Evolutionary conservation across 2,888 invertebrate species (phyloP).

Genomic region (Cancer borealis): DNA sequence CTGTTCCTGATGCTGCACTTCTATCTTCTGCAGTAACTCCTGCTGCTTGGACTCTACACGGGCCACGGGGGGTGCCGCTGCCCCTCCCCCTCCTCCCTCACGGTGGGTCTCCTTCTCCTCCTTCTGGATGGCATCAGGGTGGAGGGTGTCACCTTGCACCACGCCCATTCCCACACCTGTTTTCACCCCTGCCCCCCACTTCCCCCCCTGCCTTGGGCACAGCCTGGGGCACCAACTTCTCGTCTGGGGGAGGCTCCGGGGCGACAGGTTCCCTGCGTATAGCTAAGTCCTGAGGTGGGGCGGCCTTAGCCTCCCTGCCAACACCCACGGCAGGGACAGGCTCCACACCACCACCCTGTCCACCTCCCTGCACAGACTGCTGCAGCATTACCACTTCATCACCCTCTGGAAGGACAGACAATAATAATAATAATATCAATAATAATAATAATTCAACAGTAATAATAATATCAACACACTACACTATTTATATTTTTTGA

Average conservation of each 20-base stretch:
- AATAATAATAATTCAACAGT: neutral
- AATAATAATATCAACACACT: neutral
- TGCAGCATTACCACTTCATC: neutral
- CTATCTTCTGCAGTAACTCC: constrained; percentile 74
- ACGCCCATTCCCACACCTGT: neutral
- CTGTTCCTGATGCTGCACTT: constrained; percentile 76
- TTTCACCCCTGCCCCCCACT: neutral
- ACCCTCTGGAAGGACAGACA: neutral
- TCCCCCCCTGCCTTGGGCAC: neutral
- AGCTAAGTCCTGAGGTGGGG: constrained; percentile 4
- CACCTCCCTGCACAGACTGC: neutral
- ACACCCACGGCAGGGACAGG: neutral
- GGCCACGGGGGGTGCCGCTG: constrained; percentile 43
- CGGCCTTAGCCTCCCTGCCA: neutral
- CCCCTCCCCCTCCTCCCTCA: constrained; percentile 49
- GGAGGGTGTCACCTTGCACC: constrained; percentile 58
- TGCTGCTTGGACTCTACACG: constrained; percentile 71
- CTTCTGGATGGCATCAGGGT: constrained; percentile 75
- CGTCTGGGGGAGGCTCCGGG: constrained; percentile 72
- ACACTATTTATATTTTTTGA: too few species aligned
- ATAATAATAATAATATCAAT: neutral
- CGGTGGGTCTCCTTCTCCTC: constrained; percentile 73
- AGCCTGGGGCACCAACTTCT: neutral
- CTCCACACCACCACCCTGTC: neutral
- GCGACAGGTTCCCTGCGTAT: constrained; percentile 71